Percentiles rank a stretch among this genome's conserved stretches.
Conservation (phyloP, 2,113 vertebrate species). For the Xerus inauris region DNA sequence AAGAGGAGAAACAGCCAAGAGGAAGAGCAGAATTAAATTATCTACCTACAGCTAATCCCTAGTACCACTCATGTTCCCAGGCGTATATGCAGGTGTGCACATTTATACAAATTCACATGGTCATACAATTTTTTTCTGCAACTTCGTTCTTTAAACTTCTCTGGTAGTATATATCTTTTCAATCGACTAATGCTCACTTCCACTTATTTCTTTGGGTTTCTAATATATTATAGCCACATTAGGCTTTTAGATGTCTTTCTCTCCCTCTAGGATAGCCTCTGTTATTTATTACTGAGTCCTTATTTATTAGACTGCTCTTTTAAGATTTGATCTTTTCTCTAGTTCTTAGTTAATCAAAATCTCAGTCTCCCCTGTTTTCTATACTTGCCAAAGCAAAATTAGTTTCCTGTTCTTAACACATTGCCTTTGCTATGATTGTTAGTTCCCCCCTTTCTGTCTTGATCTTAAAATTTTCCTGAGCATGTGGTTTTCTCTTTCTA, state of each 20-base stretch:
- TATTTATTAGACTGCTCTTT: not conserved
- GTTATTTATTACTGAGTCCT: not conserved
- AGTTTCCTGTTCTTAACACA: not conserved
- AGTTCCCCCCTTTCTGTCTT: not conserved
- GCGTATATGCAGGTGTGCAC: not conserved
- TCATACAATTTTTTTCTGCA: not conserved
- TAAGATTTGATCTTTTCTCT: not conserved
- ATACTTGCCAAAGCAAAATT: conserved; percentile 29
- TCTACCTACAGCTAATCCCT: not conserved
- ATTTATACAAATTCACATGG: no score
- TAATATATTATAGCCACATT: not conserved
- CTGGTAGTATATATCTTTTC: not conserved
- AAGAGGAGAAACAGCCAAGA: conserved; percentile 7
- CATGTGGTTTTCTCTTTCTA: not conserved
- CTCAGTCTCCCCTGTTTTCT: not conserved
- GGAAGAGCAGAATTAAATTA: conserved; percentile 36
- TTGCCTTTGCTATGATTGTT: conserved; percentile 33
- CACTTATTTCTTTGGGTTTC: conserved; percentile 10
- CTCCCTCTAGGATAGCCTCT: not conserved
- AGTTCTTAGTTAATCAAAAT: not conserved
- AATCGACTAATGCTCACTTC: conserved; percentile 9
- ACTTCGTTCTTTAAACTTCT: not conserved
- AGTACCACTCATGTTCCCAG: not conserved
- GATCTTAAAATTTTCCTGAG: conserved; percentile 33
- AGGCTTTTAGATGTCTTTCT: not conserved